Conservation (phyloP, 1,140 invertebrate species). For the Drosophila novamexicana region DNA sequence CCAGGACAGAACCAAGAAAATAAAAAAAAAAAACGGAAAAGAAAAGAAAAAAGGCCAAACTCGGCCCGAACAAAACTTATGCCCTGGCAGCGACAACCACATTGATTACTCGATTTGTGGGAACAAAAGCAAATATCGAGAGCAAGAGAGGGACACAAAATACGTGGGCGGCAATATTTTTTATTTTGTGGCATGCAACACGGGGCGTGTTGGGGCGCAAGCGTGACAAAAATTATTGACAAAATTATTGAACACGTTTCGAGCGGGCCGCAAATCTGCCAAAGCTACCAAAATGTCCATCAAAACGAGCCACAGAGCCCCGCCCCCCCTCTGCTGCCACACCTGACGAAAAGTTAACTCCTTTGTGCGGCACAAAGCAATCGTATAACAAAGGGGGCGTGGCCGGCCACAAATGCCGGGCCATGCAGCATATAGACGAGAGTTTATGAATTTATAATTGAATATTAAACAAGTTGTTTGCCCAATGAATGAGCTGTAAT, state of each 20-base stretch:
- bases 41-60: constrained; percentile 13
- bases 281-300: constrained; percentile 47
- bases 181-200: constrained; percentile 46
- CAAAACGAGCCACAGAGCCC: not conserved
- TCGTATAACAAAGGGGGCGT: constrained; percentile 15
- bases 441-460: constrained; percentile 74
- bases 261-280: constrained; percentile 63
- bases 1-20: constrained; percentile 18
- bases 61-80: constrained; percentile 58
- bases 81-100: constrained; percentile 61
- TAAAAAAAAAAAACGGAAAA: not conserved
- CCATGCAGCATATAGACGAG: not conserved
- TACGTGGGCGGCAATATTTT: constrained; percentile 15
- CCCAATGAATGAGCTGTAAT: constrained; percentile 19
- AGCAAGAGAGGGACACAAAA: not conserved
- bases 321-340: not conserved
- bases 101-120: constrained; percentile 76
- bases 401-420: constrained; percentile 7
- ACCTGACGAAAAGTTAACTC: constrained; percentile 11
- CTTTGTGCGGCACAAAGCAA: constrained; percentile 17
- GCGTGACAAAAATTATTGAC: constrained; percentile 72
- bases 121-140: constrained; percentile 37
- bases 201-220: not conserved
- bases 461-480: constrained; percentile 62
- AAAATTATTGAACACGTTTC: constrained; percentile 82